Base-by-base conservation (phyloP, 2,888 invertebrate species). In the Melanostoma mellinum region DNA sequence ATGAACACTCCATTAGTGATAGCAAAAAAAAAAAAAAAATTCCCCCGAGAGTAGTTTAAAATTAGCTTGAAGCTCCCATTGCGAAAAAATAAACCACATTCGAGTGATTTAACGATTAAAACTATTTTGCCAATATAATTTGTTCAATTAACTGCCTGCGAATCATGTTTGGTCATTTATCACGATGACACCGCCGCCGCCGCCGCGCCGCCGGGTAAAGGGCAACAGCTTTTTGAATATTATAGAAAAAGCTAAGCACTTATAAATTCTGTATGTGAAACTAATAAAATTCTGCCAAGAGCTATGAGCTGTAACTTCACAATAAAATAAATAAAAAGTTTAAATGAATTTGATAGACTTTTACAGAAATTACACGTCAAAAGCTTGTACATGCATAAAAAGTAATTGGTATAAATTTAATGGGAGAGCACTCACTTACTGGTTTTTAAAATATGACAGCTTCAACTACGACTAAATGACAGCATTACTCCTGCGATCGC, bases 211-310 rank as follows among this genome's bases (percentile, higher is more conserved):
- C 20, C 20, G 40, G 40, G 3, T 56, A 40, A 56, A 56, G 56
- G 60, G 44, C 60, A 60, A 46, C 60, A 60, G 35, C 60, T 46
- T 60, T 60, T 60, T 40, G 40, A 38, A 40, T 56, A 20, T 60
- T 44, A 0, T 44, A 44, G 10, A 60, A 30, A 38, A 40, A n/a
- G 42, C 10, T n/a, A 10, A n/a, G 10, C 8, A 60, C 42, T 60
- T 60, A 46, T n/a, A n/a, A 0, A 60, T 60, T 60, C 60, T 8
- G 33, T 10, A 60, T 30, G 33, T 60, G 30, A 44, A 38, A 42
- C n/a, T 3, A 8, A 42, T 42, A 42, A 42, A 9, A n/a, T 9
- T 8, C n/a, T 42, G 42, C n/a, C 42, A 20, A 20, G 20, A 20
- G 20, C 20, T 20, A 20, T 20, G 20, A 20, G 20, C 20, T 20